phyloP scores from a whole-genome alignment of 2,113 vertebrate species.

The Tyto alba region DNA sequence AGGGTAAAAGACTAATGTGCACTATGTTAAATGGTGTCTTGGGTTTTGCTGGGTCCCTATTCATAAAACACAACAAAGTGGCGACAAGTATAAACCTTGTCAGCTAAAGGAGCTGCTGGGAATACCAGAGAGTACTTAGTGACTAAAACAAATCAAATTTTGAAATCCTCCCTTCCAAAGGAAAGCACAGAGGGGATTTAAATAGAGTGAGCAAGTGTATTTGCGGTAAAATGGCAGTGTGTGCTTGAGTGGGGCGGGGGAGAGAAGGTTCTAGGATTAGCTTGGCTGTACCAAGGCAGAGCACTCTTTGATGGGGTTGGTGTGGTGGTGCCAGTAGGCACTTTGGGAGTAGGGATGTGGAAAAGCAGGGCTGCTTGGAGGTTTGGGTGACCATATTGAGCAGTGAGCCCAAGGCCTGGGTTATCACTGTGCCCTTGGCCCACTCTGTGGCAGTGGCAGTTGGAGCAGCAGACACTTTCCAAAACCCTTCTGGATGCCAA shows the following conservation, averaged over 20 bases:
- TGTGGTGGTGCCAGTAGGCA: neutral
- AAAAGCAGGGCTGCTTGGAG: neutral
- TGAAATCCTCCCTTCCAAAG: constrained; percentile 37
- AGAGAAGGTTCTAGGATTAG: neutral
- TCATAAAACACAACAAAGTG: constrained; percentile 34
- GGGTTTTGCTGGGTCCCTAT: constrained; percentile 15
- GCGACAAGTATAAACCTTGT: constrained; percentile 17
- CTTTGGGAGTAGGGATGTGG: neutral
- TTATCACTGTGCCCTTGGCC: neutral
- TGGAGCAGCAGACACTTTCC: neutral
- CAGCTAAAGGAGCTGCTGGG: constrained; percentile 46
- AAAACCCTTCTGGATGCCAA: neutral
- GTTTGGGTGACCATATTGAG: neutral
- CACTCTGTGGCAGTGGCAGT: neutral
- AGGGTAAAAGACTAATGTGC: neutral
- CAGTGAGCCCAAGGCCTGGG: fast-evolving
- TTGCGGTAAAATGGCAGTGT: neutral
- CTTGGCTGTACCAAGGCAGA: neutral
- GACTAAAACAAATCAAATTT: constrained; percentile 43
- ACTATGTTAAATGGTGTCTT: neutral
- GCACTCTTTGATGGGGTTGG: fast-evolving
- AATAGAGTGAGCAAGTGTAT: neutral
- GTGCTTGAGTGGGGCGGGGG: fast-evolving
- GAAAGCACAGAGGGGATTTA: neutral
- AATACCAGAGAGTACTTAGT: constrained; percentile 11